A percentile compares a stretch with the other conserved stretches of the same genome.
Conservation (phyloP, 2,888 invertebrate species). For the Polydrusus tereticollis region DNA sequence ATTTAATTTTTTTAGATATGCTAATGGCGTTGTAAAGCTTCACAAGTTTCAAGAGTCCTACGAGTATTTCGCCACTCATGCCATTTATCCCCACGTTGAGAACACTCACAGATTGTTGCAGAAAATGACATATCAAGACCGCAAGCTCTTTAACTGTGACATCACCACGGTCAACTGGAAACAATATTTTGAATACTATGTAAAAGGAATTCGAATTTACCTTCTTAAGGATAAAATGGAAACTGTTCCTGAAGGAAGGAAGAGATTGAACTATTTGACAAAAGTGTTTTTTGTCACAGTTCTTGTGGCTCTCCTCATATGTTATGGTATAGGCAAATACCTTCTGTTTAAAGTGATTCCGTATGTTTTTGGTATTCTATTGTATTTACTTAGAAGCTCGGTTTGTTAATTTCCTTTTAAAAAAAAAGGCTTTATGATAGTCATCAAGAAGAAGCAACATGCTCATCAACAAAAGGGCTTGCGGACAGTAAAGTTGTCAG, state of each 20-base stretch:
- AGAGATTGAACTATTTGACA: not conserved
- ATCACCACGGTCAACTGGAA: slow-evolving; percentile 83
- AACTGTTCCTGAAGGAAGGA: slow-evolving; percentile 29
- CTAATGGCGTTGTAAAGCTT: slow-evolving; percentile 20
- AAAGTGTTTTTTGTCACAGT: not conserved
- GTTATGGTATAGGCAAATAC: slow-evolving; percentile 33
- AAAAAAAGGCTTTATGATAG: no score
- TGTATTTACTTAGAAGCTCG: slow-evolving; percentile 6
- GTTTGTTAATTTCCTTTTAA: not conserved
- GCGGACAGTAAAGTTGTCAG: no score
- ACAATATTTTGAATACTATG: slow-evolving; percentile 76
- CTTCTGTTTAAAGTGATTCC: slow-evolving; percentile 35
- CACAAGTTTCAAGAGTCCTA: slow-evolving; percentile 39
- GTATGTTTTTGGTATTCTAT: slow-evolving; percentile 11
- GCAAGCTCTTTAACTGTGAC: slow-evolving; percentile 75
- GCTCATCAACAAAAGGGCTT: no score
- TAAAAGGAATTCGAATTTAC: slow-evolving; percentile 81
- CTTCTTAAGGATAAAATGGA: slow-evolving; percentile 76
- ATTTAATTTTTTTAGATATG: no score
- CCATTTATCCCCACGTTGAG: slow-evolving; percentile 71
- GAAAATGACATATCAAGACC: slow-evolving; percentile 72
- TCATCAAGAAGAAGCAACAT: no score
- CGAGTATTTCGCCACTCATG: slow-evolving; percentile 69
- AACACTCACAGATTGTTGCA: slow-evolving; percentile 73
- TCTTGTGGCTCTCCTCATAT: not conserved